These are phyloP conservation scores for Pristiophorus japonicus DNA, from an alignment of 2,113 vertebrate genomes.

Conservation along the genomic window DNA sequence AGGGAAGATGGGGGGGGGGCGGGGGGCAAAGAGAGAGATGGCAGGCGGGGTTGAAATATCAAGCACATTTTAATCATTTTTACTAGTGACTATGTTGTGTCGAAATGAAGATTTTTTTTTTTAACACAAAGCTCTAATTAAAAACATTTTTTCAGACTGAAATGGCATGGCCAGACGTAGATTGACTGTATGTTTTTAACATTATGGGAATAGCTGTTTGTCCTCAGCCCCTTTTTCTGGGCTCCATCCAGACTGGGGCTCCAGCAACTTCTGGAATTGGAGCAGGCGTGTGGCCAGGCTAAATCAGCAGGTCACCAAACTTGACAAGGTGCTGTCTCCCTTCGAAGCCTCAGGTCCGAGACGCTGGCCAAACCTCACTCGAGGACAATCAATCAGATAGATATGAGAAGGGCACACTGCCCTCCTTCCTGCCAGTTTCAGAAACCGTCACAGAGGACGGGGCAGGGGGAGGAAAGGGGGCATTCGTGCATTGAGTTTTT, in stretches of 20 bases:
- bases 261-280: background rate
- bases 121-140: background rate
- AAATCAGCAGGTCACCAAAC: background rate
- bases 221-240: background rate
- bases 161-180: background rate
- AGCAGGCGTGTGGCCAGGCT: background rate
- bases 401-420: background rate
- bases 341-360: background rate
- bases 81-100: background rate
- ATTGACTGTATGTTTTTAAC: background rate
- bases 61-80: background rate
- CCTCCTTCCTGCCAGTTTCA: background rate
- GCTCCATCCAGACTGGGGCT: background rate
- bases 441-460: background rate
- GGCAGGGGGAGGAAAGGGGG: background rate
- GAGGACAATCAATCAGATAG: background rate
- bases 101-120: background rate
- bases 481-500: background rate
- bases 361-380: background rate
- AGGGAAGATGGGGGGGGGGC: too few relatives aligned
- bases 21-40: background rate
- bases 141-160: background rate
- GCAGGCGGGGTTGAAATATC: background rate
- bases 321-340: background rate
- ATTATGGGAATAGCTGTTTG: constrained; percentile 9